Percentiles rank a stretch among this genome's conserved stretches.
These are phyloP conservation scores for Psettodes erumei DNA, from an alignment of 2,113 vertebrate species.

Conservation along the genomic window DNA sequence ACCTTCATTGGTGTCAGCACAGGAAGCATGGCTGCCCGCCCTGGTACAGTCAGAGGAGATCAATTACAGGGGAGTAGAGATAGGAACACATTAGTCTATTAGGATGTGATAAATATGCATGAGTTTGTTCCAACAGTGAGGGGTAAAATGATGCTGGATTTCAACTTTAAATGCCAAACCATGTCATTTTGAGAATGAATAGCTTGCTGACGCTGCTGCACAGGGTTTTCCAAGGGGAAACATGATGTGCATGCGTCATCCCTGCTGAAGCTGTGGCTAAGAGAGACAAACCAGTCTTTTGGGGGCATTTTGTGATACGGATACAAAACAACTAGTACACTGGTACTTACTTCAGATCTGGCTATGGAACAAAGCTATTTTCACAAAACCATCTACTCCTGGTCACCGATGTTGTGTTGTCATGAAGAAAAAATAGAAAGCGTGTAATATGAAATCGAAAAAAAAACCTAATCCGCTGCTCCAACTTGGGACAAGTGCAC, in stretches of 20 bases:
- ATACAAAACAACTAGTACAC: slow-evolving; percentile 4
- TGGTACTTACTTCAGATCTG: background rate
- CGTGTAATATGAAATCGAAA: background rate
- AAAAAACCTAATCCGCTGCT: slow-evolving; percentile 22
- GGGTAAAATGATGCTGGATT: slow-evolving; percentile 39
- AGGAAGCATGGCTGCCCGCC: slow-evolving; percentile 39
- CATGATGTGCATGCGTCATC: slow-evolving; percentile 23
- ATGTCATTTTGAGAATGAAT: slow-evolving; percentile 38
- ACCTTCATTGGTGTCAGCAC: slow-evolving; percentile 44
- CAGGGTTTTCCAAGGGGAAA: slow-evolving; percentile 19
- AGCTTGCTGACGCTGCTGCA: slow-evolving; percentile 36
- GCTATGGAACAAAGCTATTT: background rate
- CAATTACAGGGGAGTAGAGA: slow-evolving; percentile 47
- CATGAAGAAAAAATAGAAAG: background rate
- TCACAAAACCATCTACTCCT: background rate
- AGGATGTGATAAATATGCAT: slow-evolving; percentile 59
- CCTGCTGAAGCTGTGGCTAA: background rate
- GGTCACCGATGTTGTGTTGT: background rate
- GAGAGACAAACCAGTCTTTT: background rate
- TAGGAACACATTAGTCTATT: slow-evolving; percentile 49
- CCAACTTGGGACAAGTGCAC: slow-evolving; percentile 3
- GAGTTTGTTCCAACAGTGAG: slow-evolving; percentile 44
- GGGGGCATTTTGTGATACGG: background rate
- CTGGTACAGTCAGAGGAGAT: slow-evolving; percentile 45
- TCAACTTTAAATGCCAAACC: slow-evolving; percentile 60